phyloP scores from a whole-genome alignment of 2,888 invertebrate genomes.

The Euproctis similis region DNA sequence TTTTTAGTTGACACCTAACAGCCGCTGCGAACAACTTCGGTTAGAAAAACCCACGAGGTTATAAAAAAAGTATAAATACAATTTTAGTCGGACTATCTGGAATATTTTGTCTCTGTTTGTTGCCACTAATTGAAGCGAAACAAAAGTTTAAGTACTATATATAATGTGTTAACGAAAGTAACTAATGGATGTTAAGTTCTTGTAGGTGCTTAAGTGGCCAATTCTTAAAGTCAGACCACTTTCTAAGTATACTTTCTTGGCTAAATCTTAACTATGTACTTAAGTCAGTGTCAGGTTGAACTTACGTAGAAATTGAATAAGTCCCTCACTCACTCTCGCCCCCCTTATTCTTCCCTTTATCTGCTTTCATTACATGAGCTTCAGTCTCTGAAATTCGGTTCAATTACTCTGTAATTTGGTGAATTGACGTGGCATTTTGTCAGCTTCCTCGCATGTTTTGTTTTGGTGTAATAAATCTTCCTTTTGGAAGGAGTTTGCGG shows the following conservation, averaged over 20 bases:
- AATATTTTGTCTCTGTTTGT: slow-evolving; percentile 36
- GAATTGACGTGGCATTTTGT: slow-evolving; percentile 64
- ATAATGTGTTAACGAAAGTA: slow-evolving; percentile 65
- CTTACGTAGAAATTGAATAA: slow-evolving; percentile 61
- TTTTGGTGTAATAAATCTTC: slow-evolving; percentile 30
- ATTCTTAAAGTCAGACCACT: slow-evolving; percentile 64
- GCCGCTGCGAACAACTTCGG: too few relatives aligned
- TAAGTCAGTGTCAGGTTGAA: slow-evolving; percentile 58
- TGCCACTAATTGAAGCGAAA: slow-evolving; percentile 44
- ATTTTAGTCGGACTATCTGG: slow-evolving; percentile 19
- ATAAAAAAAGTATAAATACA: too few relatives aligned
- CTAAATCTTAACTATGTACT: slow-evolving; percentile 70
- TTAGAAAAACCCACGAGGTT: too few relatives aligned
- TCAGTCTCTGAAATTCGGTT: slow-evolving; percentile 64
- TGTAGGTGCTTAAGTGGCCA: slow-evolving; percentile 65
- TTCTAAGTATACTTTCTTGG: slow-evolving; percentile 60
- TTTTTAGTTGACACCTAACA: too few relatives aligned
- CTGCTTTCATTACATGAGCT: slow-evolving; percentile 66
- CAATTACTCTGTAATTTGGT: slow-evolving; percentile 66
- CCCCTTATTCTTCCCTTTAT: slow-evolving; percentile 60
- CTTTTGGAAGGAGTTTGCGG: too few relatives aligned
- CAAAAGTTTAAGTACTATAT: slow-evolving; percentile 67
- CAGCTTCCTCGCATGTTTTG: slow-evolving; percentile 53
- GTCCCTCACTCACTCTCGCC: slow-evolving; percentile 44
- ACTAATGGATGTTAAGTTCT: slow-evolving; percentile 69